Evolutionary conservation across 2,113 vertebrate species (phyloP).

Genomic region (Mormoops blainvillei): DNA sequence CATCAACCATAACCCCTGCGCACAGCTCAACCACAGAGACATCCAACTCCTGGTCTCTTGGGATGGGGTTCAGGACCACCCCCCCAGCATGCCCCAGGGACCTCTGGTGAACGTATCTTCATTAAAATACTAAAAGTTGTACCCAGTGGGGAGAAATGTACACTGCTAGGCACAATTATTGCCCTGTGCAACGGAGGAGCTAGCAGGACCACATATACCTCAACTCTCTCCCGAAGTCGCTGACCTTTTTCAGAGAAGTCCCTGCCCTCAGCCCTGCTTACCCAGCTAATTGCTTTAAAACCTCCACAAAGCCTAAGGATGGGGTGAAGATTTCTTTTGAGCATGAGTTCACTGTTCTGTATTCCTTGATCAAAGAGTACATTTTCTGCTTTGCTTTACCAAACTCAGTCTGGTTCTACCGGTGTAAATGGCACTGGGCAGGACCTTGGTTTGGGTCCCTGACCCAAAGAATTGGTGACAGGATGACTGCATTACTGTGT

Average conservation of each 20-base stretch:
- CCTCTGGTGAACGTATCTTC: not conserved
- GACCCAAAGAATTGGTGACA: not conserved
- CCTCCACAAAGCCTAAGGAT: not conserved
- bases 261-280: not conserved
- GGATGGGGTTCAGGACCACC: not conserved
- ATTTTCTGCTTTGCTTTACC: not conserved
- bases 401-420: not conserved
- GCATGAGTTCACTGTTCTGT: not conserved
- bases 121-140: not conserved
- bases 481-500: accelerated
- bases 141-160: not conserved
- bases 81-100: not conserved
- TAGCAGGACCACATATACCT: not conserved
- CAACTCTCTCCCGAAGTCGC: not conserved
- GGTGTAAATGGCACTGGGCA: not conserved
- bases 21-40: not conserved
- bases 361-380: not conserved
- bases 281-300: not conserved
- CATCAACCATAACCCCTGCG: not conserved
- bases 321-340: not conserved
- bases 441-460: not conserved
- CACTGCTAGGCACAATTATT: not conserved
- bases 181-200: not conserved
- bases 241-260: not conserved
- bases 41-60: too few species aligned